Evolutionary conservation across 1,140 invertebrate species (phyloP).

Genomic region (Aphelinus atriplicis): DNA sequence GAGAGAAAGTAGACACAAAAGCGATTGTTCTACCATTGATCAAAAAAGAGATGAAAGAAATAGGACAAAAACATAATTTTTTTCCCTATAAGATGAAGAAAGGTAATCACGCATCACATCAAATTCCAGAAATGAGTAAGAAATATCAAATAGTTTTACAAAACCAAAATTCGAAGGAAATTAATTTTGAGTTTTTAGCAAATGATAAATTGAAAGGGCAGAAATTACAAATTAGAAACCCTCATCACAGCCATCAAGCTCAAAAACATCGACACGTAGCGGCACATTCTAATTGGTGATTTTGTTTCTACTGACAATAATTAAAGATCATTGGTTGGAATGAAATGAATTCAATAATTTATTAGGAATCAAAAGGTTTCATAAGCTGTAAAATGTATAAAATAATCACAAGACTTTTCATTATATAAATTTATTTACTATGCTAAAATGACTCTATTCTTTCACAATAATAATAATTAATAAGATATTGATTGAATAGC

Average conservation of each 20-base stretch:
- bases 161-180: neutral
- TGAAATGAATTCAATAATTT: conserved; percentile 7
- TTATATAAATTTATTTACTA: conserved; percentile 20
- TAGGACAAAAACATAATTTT: neutral
- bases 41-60: neutral
- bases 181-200: conserved; percentile 21
- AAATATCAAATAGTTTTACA: conserved; percentile 27
- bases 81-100: neutral
- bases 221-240: neutral
- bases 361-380: conserved; percentile 30
- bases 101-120: neutral
- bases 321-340: no score
- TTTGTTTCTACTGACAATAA: no score
- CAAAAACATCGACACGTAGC: no score
- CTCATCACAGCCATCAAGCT: neutral
- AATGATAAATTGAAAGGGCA: neutral
- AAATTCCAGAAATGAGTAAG: conserved; percentile 33
- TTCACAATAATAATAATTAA: conserved; percentile 11
- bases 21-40: neutral
- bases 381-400: conserved; percentile 29
- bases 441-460: conserved; percentile 20
- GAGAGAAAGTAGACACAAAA: no score
- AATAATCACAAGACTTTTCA: conserved; percentile 23
- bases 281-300: no score
- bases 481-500: conserved; percentile 17